A percentile compares a stretch with the other conserved stretches of the same genome.
These are phyloP conservation scores for Ceratitis capitata DNA, from an alignment of 1,140 invertebrate species.

Conservation along the genomic window DNA sequence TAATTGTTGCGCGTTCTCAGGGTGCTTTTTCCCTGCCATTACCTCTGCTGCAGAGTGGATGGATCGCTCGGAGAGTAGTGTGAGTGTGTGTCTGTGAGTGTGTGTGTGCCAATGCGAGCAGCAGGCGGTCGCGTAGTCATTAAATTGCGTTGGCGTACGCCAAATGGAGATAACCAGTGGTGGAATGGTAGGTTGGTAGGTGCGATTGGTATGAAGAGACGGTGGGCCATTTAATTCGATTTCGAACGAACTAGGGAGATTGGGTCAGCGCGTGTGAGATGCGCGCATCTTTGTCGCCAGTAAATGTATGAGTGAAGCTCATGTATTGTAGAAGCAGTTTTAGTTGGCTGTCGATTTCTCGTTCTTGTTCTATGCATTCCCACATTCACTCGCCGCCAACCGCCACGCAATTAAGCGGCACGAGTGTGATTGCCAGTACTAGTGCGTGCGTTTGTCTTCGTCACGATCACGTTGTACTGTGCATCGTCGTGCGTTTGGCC, in stretches of 20 bases:
- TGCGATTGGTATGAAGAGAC: too few species aligned
- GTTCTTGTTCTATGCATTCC: not conserved
- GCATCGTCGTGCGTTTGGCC: not conserved
- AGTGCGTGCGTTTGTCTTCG: not conserved
- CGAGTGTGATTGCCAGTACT: too few species aligned
- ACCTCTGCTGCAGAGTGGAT: too few species aligned
- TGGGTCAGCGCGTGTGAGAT: not conserved
- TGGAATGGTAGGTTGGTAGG: too few species aligned
- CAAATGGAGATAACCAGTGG: not conserved
- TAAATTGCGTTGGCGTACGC: slow-evolving; percentile 18
- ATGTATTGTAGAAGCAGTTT: not conserved
- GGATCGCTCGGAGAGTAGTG: too few species aligned
- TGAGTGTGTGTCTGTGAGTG: too few species aligned
- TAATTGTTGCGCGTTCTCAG: not conserved
- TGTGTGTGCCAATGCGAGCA: not conserved
- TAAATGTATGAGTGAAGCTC: not conserved
- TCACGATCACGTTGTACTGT: not conserved
- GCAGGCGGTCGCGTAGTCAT: not conserved
- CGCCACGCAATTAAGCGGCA: not conserved
- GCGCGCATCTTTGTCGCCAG: not conserved
- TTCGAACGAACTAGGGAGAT: not conserved
- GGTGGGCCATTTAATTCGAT: not conserved
- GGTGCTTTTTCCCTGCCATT: not conserved
- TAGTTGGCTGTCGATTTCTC: not conserved
- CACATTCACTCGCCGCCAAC: not conserved